Conservation (phyloP, 2,797 vertebrate genomes). For the Echeneis naucrates region DNA sequence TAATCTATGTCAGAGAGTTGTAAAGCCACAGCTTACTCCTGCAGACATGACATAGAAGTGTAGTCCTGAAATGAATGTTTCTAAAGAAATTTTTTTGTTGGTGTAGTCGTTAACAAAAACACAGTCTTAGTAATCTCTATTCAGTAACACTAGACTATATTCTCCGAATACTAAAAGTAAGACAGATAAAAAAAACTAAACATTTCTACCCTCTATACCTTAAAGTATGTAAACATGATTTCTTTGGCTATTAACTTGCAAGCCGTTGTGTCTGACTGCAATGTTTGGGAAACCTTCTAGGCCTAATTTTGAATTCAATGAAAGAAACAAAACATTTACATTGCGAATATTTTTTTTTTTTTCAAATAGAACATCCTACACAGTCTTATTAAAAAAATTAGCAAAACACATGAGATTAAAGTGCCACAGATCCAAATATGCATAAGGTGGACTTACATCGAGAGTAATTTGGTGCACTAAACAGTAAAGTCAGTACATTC, state of each 20-base stretch:
- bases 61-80: not conserved
- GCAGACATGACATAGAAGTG: not conserved
- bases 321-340: not conserved
- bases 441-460: conserved; percentile 40
- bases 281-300: not conserved
- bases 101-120: no score
- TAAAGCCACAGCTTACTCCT: conserved; percentile 13
- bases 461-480: conserved; percentile 58
- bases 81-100: no score
- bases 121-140: not conserved
- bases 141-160: not conserved
- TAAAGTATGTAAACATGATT: not conserved
- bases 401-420: conserved; percentile 15
- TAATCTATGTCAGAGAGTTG: conserved; percentile 3
- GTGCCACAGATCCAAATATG: conserved; percentile 19
- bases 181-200: not conserved
- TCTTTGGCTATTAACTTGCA: not conserved
- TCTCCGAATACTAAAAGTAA: not conserved
- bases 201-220: not conserved
- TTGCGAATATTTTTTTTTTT: no score
- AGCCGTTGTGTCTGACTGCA: not conserved
- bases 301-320: not conserved
- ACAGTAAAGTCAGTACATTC: conserved; percentile 37
- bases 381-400: conserved; percentile 5
- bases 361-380: not conserved